These are phyloP conservation scores for Zaprionus ghesquierei DNA, from an alignment of 1,140 invertebrate species.

Conservation along the genomic window DNA sequence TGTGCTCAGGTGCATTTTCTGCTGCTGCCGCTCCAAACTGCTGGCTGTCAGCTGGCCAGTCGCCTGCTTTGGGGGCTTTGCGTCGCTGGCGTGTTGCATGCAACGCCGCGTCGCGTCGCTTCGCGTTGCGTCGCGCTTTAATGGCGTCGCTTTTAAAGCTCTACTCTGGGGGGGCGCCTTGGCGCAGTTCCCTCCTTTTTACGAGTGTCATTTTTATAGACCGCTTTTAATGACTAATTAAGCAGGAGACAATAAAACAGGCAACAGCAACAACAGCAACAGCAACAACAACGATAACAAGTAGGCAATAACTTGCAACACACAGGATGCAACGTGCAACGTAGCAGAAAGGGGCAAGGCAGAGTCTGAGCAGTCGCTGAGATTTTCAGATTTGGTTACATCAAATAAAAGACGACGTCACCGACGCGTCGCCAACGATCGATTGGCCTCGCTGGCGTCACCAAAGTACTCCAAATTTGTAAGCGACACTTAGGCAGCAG, in stretches of 20 bases:
- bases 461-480: slow-evolving; percentile 15
- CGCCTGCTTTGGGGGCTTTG: slow-evolving; percentile 33
- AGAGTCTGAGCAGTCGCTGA: neutral
- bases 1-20: slow-evolving; percentile 71
- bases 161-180: slow-evolving; percentile 41
- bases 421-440: slow-evolving; percentile 3
- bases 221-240: slow-evolving; percentile 74
- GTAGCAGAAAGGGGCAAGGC: neutral
- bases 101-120: slow-evolving; percentile 36
- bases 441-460: slow-evolving; percentile 31
- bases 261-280: slow-evolving; percentile 12
- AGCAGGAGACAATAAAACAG: slow-evolving; percentile 66
- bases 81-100: slow-evolving; percentile 62
- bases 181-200: slow-evolving; percentile 37
- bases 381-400: slow-evolving; percentile 26
- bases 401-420: slow-evolving; percentile 16
- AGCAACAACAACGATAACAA: slow-evolving; percentile 9
- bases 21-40: neutral
- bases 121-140: slow-evolving; percentile 39
- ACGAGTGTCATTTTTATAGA: slow-evolving; percentile 76
- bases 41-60: slow-evolving; percentile 33
- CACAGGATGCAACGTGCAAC: slow-evolving; percentile 41
- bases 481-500: slow-evolving; percentile 46
- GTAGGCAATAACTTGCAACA: slow-evolving; percentile 28
- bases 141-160: slow-evolving; percentile 78